phyloP scores from a whole-genome alignment of 2,113 vertebrate species.

The Sander lucioperca region DNA sequence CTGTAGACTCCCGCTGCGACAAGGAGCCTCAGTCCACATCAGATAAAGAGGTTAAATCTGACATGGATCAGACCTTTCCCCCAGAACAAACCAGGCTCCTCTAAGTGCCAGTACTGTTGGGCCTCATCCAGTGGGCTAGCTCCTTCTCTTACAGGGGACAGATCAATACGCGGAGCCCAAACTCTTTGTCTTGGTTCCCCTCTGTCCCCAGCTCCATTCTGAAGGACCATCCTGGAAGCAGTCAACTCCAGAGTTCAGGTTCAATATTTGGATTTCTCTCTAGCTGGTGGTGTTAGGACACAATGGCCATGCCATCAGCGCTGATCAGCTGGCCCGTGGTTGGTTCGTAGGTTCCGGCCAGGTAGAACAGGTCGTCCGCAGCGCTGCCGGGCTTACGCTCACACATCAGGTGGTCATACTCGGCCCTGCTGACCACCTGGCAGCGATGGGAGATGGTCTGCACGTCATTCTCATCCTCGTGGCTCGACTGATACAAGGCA shows the following conservation, averaged over 20 bases:
- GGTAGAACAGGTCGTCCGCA: slow-evolving; percentile 93
- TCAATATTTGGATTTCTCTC: slow-evolving; percentile 48
- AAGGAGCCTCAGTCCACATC: slow-evolving; percentile 41
- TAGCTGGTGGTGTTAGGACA: slow-evolving; percentile 84
- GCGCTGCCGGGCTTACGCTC: slow-evolving; percentile 84
- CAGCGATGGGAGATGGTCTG: slow-evolving; percentile 99
- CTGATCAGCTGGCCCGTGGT: slow-evolving; percentile 94
- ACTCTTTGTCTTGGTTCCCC: slow-evolving; percentile 47
- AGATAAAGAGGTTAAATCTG: slow-evolving; percentile 47
- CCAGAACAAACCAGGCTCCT: slow-evolving; percentile 38
- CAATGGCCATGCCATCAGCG: slow-evolving; percentile 91
- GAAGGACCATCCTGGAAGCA: slow-evolving; percentile 31
- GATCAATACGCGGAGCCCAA: slow-evolving; percentile 38
- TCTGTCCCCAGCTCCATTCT: slow-evolving; percentile 25
- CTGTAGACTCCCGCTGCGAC: slow-evolving; percentile 26
- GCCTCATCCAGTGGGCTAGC: slow-evolving; percentile 47
- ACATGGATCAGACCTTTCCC: slow-evolving; percentile 38
- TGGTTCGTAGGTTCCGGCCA: slow-evolving; percentile 96
- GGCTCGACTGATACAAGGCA: slow-evolving; percentile 96
- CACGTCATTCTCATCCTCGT: slow-evolving; percentile 98
- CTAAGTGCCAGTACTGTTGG: slow-evolving; percentile 60
- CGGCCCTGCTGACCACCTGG: slow-evolving; percentile 92
- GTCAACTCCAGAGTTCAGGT: slow-evolving; percentile 39
- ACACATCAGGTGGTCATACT: slow-evolving; percentile 91
- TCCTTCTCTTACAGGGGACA: slow-evolving; percentile 40